Evolutionary conservation across 2,888 invertebrate genomes (phyloP), one percentile per base, ranked within the genome.

Genomic region (Lagria hirta): DNA sequence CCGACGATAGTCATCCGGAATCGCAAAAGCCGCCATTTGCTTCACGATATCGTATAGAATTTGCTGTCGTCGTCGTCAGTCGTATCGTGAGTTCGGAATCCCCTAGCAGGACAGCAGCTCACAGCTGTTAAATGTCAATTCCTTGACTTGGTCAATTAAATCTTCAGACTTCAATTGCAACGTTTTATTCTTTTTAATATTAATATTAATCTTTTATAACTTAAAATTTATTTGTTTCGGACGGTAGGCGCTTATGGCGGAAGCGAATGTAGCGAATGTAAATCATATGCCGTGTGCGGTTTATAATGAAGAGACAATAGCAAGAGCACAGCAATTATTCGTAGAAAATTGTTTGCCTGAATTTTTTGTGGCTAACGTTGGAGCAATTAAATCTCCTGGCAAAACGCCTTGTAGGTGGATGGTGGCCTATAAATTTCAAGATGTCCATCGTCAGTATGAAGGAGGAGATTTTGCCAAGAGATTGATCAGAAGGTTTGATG

Each of bases 391-490:
- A 37, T 37, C 10, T 37, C 37, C 16, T 7, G 32, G 22, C 40
- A 40, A 40, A 20, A 40, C 40, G 40, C 32, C 40, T 14, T 40
- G 40, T 40, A 8, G 40, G 21, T 40, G 40, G 40, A 22, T 30
- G 40, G 40, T 40, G 30, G 38, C 38, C 38, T 30, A 38, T 38
- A 38, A 38, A 11, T 38, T 38, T 38, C 11, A 20, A 38, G 38
- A 38, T 38, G 30, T 30, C 29, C 29, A 38, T 38, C 38, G 38
- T 30, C 14, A 38, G 38, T 38, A 38, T 38, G 38, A 29, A 38
- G 38, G 38, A 20, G 38, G 38, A 30, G 20, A 20, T 38, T 38
- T 38, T 38, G 38, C 38, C 16, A 38, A 38, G 21, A 11, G 21
- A 38, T 20, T 38, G 29, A 11, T 38, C 17, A 38, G 29, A 38